A percentile compares a stretch with the other conserved stretches of the same genome.
phyloP scores from a whole-genome alignment of 2,888 invertebrate genomes.

The Acleris literana region DNA sequence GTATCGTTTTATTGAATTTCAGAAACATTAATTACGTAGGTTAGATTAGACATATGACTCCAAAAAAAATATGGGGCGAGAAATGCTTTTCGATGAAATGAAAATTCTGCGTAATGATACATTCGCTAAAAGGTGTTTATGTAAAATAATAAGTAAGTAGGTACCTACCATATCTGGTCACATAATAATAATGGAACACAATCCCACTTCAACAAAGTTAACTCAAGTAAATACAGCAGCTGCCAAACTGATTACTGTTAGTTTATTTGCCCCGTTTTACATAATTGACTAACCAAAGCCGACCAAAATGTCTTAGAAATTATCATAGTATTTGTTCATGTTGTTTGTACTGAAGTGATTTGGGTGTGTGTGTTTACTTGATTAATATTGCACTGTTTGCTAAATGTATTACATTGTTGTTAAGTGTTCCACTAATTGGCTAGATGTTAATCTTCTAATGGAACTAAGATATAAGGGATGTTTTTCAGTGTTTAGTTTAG shows the following conservation, averaged over 20 bases:
- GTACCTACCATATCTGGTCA: too few species aligned
- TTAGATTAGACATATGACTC: too few species aligned
- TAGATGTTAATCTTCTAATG: not conserved
- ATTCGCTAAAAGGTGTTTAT: too few species aligned
- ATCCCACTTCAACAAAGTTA: constrained; percentile 47
- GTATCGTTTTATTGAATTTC: too few species aligned
- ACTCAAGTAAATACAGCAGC: constrained; percentile 38
- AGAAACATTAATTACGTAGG: too few species aligned
- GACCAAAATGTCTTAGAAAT: constrained; percentile 33
- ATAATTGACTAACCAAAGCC: constrained; percentile 33
- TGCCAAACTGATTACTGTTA: constrained; percentile 33
- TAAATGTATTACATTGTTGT: constrained; percentile 23
- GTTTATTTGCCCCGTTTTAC: constrained; percentile 28
- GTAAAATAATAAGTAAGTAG: too few species aligned
- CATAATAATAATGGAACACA: too few species aligned
- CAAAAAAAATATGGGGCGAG: too few species aligned
- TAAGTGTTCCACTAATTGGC: constrained; percentile 19
- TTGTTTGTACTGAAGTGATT: constrained; percentile 33
- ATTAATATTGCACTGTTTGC: constrained; percentile 35
- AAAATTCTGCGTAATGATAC: too few species aligned
- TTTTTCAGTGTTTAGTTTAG: too few species aligned
- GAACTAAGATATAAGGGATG: too few species aligned
- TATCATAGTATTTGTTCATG: constrained; percentile 26
- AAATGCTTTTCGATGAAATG: too few species aligned
- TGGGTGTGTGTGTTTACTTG: constrained; percentile 24